Conservation (phyloP, 2,888 invertebrate species). For the Iphiclides podalirius region DNA sequence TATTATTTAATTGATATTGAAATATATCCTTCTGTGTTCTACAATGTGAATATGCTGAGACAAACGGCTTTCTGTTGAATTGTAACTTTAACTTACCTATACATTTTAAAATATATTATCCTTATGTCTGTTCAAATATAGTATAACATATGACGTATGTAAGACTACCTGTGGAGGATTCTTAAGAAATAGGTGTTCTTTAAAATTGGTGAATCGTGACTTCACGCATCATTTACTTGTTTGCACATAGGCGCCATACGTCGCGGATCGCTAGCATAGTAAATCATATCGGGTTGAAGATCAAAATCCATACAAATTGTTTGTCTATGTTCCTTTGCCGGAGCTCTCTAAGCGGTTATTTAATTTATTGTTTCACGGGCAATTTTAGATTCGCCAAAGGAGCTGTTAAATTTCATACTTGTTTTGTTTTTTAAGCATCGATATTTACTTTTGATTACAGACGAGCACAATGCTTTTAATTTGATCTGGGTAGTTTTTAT, state of each 20-base stretch:
- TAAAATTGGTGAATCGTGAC: conserved; percentile 62
- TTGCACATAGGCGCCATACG: conserved; percentile 67
- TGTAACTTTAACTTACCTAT: no score
- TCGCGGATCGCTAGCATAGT: conserved; percentile 56
- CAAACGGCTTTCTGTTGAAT: no score
- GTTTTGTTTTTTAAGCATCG: not conserved
- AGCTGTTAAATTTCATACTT: conserved; percentile 7
- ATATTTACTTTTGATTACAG: not conserved
- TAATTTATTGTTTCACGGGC: conserved; percentile 47
- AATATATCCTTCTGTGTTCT: no score
- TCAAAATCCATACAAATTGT: conserved; percentile 49
- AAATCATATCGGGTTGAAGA: conserved; percentile 57
- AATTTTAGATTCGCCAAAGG: conserved; percentile 38
- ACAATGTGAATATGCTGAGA: no score
- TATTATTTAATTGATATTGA: no score
- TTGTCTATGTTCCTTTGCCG: conserved; percentile 45
- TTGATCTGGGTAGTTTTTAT: no score
- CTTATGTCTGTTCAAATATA: no score
- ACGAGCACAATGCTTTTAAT: no score
- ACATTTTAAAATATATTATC: no score
- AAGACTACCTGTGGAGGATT: no score
- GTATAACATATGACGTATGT: no score
- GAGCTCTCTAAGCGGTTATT: conserved; percentile 37
- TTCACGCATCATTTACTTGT: conserved; percentile 69
- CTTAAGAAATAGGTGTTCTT: conserved; percentile 33